Conservation (phyloP, 1,140 invertebrate species). For the Catajapyx aquilonaris region DNA sequence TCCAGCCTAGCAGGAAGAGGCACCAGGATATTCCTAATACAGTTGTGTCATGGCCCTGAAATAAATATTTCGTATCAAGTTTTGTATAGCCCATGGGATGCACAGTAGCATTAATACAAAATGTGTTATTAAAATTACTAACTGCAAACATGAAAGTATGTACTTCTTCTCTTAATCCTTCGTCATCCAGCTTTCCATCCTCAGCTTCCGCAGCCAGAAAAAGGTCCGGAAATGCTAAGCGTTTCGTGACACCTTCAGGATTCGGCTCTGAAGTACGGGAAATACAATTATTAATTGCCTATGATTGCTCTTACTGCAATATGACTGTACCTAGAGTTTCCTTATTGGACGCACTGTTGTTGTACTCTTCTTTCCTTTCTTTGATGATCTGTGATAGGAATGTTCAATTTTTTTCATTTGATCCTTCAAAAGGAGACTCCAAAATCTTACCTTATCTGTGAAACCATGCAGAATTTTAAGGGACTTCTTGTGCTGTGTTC, state of each 20-base stretch:
- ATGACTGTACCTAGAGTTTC: neutral
- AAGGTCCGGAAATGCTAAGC: neutral
- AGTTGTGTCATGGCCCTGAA: neutral
- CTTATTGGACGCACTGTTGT: neutral
- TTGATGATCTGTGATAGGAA: neutral
- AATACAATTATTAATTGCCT: too few species aligned
- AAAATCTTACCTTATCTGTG: slow-evolving; percentile 30
- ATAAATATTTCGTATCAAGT: too few species aligned
- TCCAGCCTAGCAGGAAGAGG: neutral
- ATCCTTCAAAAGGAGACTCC: neutral
- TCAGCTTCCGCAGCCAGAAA: neutral
- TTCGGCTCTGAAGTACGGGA: too few species aligned
- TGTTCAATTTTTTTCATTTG: neutral
- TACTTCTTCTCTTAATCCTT: neutral
- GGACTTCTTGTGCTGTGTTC: slow-evolving; percentile 28
- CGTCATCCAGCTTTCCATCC: neutral
- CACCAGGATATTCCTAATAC: neutral
- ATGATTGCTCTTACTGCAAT: too few species aligned
- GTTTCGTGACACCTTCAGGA: too few species aligned
- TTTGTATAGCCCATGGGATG: too few species aligned
- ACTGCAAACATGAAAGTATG: neutral
- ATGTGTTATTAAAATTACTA: too few species aligned
- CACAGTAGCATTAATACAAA: too few species aligned
- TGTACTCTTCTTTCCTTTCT: slow-evolving; percentile 1
- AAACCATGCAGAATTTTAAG: slow-evolving; percentile 43